These are phyloP conservation scores for Ianthella basta DNA, from an alignment of 37 sponge, comb jelly and placozoan genomes.

Conservation along the genomic window DNA sequence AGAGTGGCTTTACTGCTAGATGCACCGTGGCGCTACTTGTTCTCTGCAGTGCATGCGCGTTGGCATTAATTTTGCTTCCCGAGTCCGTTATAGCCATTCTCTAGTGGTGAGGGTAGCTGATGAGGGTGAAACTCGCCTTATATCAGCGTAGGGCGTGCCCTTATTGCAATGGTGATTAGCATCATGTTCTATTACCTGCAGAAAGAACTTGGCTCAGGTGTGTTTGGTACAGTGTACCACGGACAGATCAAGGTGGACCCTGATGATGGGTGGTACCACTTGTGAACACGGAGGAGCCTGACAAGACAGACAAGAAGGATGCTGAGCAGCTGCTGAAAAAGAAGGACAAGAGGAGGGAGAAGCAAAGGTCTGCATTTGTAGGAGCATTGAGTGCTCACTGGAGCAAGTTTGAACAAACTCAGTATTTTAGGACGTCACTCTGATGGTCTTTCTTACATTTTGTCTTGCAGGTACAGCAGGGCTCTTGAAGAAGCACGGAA, in stretches of 20 bases:
- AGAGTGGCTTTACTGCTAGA: no score
- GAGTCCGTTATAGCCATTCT: no score
- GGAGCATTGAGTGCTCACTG: background rate
- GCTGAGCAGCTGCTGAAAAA: background rate
- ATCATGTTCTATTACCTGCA: background rate
- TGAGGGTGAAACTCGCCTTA: no score
- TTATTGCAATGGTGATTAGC: no score
- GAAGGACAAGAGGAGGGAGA: conserved; percentile 1
- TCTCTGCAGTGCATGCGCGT: no score
- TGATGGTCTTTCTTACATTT: no score
- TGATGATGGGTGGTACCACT: conserved; percentile 19
- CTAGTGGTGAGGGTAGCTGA: no score
- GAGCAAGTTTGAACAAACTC: background rate
- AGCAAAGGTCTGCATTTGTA: conserved; percentile 9
- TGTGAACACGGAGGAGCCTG: background rate
- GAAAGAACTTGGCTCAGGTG: conserved; percentile 17
- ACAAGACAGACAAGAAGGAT: background rate
- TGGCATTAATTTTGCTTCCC: no score
- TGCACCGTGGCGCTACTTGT: no score
- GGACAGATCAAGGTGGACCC: conserved; percentile 31
- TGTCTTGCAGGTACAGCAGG: conserved; percentile 10
- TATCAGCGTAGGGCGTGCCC: no score
- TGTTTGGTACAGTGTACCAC: conserved; percentile 27
- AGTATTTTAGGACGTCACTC: no score
- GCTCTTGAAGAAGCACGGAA: conserved; percentile 9